Conservation (phyloP, 2,113 vertebrate genomes). For the Gadus macrocephalus region DNA sequence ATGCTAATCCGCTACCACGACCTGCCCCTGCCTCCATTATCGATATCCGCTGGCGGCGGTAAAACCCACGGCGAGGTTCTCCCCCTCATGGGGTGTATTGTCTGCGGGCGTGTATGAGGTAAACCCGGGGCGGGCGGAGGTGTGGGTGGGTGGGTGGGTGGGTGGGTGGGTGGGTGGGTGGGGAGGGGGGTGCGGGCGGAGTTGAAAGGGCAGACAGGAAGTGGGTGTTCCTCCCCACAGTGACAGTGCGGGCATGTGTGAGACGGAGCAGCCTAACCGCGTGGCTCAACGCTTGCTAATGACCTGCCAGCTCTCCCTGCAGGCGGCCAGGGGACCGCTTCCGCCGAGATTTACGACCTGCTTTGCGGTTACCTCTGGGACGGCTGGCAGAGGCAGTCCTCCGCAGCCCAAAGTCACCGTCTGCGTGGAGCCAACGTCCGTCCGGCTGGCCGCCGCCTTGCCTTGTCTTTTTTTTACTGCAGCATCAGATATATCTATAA, state of each 20-base stretch:
- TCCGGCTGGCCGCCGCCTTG: conserved; percentile 1
- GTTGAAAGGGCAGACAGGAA: conserved; percentile 65
- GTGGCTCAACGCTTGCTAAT: conserved; percentile 51
- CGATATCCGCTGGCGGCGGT: too few species aligned
- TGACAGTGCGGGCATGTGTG: conserved; percentile 49
- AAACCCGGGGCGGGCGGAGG: not conserved
- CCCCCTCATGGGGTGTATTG: conserved; percentile 18
- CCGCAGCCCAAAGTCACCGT: conserved; percentile 28
- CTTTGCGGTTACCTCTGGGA: conserved; percentile 46
- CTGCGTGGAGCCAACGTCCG: conserved; percentile 23
- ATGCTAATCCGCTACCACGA: too few species aligned
- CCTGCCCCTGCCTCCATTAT: too few species aligned
- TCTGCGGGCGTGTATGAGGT: not conserved
- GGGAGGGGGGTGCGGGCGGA: conserved; percentile 21
- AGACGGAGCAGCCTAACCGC: conserved; percentile 43
- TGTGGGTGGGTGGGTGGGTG: conserved; percentile 24
- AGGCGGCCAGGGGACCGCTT: conserved; percentile 43
- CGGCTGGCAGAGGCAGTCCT: conserved; percentile 17
- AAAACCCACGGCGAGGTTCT: not conserved
- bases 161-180: conserved; percentile 22
- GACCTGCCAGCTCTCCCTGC: conserved; percentile 46
- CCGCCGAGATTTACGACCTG: conserved; percentile 61
- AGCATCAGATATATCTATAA: too few species aligned
- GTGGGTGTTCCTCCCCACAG: conserved; percentile 48
- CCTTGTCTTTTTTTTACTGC: too few species aligned